Conservation (phyloP, 2,797 vertebrate species). For the Prionace glauca region DNA sequence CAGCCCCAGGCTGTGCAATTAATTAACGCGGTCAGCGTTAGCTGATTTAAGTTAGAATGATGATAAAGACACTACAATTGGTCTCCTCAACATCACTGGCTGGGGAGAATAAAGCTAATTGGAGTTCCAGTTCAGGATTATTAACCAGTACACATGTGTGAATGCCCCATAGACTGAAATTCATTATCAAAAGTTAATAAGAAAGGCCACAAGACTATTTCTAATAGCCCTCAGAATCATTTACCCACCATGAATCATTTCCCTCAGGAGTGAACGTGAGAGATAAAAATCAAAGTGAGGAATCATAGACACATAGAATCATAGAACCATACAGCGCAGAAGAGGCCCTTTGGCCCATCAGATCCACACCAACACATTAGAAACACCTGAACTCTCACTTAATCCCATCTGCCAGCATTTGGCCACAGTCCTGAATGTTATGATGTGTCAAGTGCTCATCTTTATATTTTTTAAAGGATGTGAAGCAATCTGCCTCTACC, state of each 20-base stretch:
- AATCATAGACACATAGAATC: no score
- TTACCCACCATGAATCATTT: background rate
- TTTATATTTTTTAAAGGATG: no score
- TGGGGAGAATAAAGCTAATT: background rate
- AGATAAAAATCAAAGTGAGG: background rate
- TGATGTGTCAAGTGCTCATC: no score
- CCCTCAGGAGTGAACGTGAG: background rate
- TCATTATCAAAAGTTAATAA: background rate
- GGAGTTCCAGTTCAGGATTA: background rate
- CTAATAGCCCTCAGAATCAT: background rate
- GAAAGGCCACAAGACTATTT: background rate
- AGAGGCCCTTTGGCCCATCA: no score
- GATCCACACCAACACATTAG: no score
- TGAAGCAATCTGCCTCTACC: no score
- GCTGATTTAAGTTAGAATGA: background rate
- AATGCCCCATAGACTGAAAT: background rate
- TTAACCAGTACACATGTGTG: background rate
- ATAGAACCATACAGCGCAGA: no score
- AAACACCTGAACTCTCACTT: no score
- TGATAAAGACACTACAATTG: background rate
- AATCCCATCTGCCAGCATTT: no score
- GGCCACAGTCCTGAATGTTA: no score
- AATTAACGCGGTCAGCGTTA: background rate
- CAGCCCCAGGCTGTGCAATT: background rate
- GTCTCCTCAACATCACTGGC: background rate